A percentile compares a stretch with the other conserved stretches of the same genome.
These are phyloP conservation scores for Brevimyrus niger DNA, from an alignment of 2,113 vertebrate species.

Conservation along the genomic window DNA sequence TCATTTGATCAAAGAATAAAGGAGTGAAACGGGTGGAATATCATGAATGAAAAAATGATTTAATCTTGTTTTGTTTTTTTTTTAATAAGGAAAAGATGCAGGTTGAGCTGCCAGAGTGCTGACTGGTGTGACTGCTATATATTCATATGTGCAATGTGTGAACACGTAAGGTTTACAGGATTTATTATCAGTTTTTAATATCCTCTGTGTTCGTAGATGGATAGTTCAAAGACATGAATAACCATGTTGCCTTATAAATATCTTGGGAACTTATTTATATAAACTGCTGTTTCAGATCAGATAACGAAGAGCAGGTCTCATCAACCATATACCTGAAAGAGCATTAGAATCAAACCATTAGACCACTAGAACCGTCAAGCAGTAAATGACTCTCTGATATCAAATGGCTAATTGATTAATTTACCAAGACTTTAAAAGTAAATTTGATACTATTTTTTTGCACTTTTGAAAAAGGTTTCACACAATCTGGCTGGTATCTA, in stretches of 20 bases:
- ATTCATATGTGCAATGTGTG: not conserved
- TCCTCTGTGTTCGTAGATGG: not conserved
- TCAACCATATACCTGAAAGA: not conserved
- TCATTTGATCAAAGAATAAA: conserved; percentile 27
- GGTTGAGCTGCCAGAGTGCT: conserved; percentile 18
- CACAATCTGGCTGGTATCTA: not conserved
- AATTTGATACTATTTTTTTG: not conserved
- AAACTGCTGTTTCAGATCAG: not conserved
- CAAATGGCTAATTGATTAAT: not conserved
- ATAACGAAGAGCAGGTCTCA: not conserved
- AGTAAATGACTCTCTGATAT: not conserved
- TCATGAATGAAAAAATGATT: conserved; percentile 15
- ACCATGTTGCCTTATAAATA: not conserved
- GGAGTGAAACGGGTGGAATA: conserved; percentile 19
- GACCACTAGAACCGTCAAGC: not conserved
- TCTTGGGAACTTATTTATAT: not conserved
- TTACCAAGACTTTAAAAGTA: not conserved
- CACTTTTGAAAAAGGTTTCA: not conserved
- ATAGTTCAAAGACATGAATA: not conserved
- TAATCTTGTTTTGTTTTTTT: conserved; percentile 11
- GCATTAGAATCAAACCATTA: not conserved
- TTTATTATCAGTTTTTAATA: not conserved
- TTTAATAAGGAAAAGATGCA: conserved; percentile 24
- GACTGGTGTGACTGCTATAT: conserved; percentile 20
- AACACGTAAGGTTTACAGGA: not conserved